Evolutionary conservation across 2,797 vertebrate species (phyloP).

Genomic region (Phataginus tetradactyla): DNA sequence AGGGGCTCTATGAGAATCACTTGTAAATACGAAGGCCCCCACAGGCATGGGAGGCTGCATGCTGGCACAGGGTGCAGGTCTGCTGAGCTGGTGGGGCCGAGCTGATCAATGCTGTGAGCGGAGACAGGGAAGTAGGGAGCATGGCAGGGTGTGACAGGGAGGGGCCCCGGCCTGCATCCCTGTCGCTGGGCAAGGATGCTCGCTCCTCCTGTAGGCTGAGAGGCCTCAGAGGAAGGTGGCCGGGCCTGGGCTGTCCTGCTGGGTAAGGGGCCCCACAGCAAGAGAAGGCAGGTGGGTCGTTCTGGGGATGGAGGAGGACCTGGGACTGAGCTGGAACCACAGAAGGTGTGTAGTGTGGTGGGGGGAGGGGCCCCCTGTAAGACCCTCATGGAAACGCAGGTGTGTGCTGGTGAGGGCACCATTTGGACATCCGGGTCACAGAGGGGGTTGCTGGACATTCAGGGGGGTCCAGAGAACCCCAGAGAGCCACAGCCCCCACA

Average conservation of each 20-base stretch:
- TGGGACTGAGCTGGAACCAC: neutral
- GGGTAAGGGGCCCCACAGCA: neutral
- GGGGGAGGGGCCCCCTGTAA: neutral
- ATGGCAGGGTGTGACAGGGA: accelerated
- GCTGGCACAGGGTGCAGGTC: too few species aligned
- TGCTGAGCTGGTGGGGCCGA: neutral
- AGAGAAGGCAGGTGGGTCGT: neutral
- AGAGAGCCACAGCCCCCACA: neutral
- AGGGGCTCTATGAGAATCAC: neutral
- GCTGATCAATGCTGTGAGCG: neutral
- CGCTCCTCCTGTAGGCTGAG: neutral
- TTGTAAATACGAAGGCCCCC: too few species aligned
- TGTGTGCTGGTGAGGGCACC: too few species aligned
- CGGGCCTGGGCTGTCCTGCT: neutral
- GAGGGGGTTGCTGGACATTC: neutral
- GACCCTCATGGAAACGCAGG: neutral
- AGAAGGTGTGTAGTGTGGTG: too few species aligned
- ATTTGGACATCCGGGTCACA: neutral
- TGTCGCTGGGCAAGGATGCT: too few species aligned
- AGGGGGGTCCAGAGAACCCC: neutral
- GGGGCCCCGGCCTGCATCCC: accelerated
- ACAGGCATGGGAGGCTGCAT: neutral
- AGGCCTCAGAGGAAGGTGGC: neutral
- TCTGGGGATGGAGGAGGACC: neutral
- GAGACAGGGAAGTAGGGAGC: neutral